Conservation (phyloP, 2,888 invertebrate genomes). For the Lycia hirtaria region DNA sequence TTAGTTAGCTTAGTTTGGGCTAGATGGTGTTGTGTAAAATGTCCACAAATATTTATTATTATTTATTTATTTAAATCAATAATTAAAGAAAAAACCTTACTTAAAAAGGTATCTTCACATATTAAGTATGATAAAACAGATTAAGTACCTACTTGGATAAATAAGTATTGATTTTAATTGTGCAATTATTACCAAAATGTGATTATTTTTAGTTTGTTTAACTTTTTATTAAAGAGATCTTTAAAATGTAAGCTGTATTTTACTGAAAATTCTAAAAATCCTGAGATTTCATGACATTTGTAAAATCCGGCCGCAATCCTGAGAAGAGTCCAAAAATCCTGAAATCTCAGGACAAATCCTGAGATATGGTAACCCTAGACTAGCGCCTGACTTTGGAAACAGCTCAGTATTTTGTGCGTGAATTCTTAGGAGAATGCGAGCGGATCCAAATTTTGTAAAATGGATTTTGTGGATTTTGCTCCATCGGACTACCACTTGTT, state of each 20-base stretch:
- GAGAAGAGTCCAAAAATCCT: conserved; percentile 44
- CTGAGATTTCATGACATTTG: background rate
- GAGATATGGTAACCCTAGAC: background rate
- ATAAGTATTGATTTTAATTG: background rate
- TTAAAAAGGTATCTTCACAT: conserved; percentile 23
- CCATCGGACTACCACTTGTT: no score
- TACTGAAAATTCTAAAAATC: conserved; percentile 1
- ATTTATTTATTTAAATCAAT: no score
- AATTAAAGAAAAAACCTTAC: conserved; percentile 34
- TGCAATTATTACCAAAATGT: conserved; percentile 12
- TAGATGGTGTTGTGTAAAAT: no score
- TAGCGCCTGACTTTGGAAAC: no score
- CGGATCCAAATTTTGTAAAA: no score
- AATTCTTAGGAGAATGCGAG: no score
- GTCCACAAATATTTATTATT: no score
- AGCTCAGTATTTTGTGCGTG: no score
- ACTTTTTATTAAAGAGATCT: conserved; percentile 1
- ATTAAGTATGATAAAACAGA: conserved; percentile 23
- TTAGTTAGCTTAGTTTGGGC: no score
- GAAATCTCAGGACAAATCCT: no score
- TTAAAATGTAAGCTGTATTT: conserved; percentile 1
- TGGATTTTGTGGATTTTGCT: no score
- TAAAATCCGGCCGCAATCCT: background rate
- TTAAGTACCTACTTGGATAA: conserved; percentile 1
- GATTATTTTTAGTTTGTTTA: conserved; percentile 12